phyloP scores from a whole-genome alignment of 2,113 vertebrate species.

The Parus major region DNA sequence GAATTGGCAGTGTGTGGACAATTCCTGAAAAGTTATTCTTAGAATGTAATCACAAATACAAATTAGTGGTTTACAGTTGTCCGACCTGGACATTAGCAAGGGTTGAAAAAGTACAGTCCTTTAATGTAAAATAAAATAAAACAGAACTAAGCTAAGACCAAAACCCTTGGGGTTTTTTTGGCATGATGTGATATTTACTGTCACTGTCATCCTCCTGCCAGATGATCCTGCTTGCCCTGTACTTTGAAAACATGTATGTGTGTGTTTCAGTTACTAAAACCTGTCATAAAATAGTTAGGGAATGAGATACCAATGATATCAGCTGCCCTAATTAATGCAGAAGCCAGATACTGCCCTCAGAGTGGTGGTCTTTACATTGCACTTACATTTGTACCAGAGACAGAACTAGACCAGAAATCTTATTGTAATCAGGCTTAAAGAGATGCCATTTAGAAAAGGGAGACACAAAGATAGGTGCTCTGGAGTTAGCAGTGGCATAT shows the following conservation, averaged over 20 bases:
- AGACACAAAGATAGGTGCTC: background rate
- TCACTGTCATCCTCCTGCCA: background rate
- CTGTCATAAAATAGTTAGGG: background rate
- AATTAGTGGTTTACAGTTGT: background rate
- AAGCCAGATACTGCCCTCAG: background rate
- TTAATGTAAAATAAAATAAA: background rate
- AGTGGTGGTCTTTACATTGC: background rate
- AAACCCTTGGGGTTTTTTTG: background rate
- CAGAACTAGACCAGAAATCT: background rate
- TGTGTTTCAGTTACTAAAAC: background rate
- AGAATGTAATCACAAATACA: background rate
- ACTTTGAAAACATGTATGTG: background rate
- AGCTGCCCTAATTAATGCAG: background rate
- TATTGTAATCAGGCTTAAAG: background rate
- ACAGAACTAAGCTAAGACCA: background rate
- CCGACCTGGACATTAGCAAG: background rate
- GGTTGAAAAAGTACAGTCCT: background rate
- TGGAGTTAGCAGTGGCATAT: background rate
- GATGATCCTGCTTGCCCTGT: background rate
- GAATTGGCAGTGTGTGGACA: background rate
- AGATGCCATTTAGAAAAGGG: background rate
- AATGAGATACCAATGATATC: background rate
- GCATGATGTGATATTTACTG: background rate
- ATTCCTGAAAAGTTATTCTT: background rate
- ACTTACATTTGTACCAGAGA: background rate